phyloP scores from a whole-genome alignment of 2,113 vertebrate species.

The western clawed frog (Xenopus tropicalis) region DNA sequence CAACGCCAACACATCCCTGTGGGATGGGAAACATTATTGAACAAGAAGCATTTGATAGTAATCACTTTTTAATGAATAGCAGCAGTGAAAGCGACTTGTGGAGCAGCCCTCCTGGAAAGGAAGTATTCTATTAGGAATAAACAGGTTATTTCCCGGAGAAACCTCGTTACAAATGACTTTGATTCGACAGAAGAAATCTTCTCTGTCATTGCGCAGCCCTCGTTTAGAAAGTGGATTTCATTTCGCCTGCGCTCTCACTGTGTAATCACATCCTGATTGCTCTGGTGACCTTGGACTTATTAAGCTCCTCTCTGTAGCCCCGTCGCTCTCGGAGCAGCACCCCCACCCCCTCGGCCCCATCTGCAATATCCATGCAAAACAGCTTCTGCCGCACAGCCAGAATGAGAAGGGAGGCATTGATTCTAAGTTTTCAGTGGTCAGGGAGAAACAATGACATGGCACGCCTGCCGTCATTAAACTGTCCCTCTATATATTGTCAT shows the following conservation, averaged over 20 bases:
- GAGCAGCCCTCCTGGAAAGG: conserved; percentile 8
- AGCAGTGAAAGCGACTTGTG: conserved; percentile 15
- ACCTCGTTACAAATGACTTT: conserved; percentile 38
- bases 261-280: conserved; percentile 41
- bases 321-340: neutral
- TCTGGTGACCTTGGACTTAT: conserved; percentile 36
- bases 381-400: neutral
- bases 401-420: neutral
- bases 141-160: conserved; percentile 29
- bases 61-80: conserved; percentile 28
- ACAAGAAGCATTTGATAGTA: conserved; percentile 17
- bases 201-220: conserved; percentile 28
- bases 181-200: conserved; percentile 2
- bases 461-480: conserved; percentile 22
- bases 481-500: conserved; percentile 22
- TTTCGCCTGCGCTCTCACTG: conserved; percentile 23
- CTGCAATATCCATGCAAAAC: conserved; percentile 35
- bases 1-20: too few species aligned
- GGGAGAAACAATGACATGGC: conserved; percentile 5
- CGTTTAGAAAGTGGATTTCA: conserved; percentile 36
- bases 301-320: conserved; percentile 19
- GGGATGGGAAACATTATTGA: neutral
- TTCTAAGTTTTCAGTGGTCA: neutral
- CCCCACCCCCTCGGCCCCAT: neutral
- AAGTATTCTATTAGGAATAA: conserved; percentile 31